Evolutionary conservation across 23 tunicate genomes (phyloP).

Genomic region (Halocynthia roretzi): DNA sequence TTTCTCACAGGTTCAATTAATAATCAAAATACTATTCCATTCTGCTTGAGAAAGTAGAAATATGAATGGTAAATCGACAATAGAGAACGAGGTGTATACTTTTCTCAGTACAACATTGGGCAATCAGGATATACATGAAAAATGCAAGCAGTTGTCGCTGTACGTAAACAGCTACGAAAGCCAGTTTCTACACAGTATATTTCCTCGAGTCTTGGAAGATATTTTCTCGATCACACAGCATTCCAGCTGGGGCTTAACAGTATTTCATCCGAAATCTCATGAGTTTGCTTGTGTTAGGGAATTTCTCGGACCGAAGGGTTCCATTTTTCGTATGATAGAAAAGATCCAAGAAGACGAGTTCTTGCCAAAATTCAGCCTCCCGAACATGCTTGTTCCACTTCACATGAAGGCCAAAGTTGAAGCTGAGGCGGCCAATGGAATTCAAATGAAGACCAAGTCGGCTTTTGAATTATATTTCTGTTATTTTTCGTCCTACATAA

Average conservation of each 20-base stretch:
- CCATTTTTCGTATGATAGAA: constrained; percentile 55
- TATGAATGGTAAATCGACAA: no score
- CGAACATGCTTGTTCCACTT: neutral
- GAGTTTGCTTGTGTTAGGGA: constrained; percentile 38
- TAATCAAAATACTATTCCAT: no score
- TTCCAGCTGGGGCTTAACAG: constrained; percentile 43
- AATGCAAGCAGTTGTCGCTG: constrained; percentile 53
- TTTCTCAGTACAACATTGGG: constrained; percentile 20
- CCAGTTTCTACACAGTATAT: constrained; percentile 39
- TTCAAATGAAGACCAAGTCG: constrained; percentile 6
- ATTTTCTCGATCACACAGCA: constrained; percentile 33
- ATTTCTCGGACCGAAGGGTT: constrained; percentile 62
- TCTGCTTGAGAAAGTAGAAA: no score
- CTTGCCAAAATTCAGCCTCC: neutral
- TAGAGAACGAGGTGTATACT: constrained; percentile 1
- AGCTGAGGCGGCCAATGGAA: constrained; percentile 31
- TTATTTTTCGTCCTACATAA: constrained; percentile 55
- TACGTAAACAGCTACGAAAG: constrained; percentile 41
- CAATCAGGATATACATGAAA: constrained; percentile 27
- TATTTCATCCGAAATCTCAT: neutral
- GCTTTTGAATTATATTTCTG: constrained; percentile 85
- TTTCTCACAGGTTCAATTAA: no score
- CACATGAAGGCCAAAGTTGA: constrained; percentile 3
- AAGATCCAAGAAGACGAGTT: constrained; percentile 47
- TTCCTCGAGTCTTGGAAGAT: constrained; percentile 28